Evolutionary conservation across 1,140 invertebrate species (phyloP), one percentile per base, ranked within the genome.

Genomic region (Temnothorax longispinosus): DNA sequence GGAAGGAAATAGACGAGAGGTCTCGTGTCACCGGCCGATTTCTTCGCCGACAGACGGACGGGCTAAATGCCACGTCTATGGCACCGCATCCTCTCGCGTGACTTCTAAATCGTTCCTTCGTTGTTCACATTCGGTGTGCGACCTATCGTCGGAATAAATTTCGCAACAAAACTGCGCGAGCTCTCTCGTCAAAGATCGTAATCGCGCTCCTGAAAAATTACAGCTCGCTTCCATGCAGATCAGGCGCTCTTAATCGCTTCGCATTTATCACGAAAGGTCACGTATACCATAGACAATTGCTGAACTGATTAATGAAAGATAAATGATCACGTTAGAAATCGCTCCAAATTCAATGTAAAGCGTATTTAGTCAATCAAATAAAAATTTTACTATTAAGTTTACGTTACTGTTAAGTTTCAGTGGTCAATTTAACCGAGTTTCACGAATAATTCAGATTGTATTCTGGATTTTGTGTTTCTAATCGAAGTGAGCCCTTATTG

Each of bases 41-140:
- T 41, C 54, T 35, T 82, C 52, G 67, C 67, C 54, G 54, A 74
- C 67, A n/a, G n/a, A 64, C 58, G 18, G 4, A 69, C 47, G 52
- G 52, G 54, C 13, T 8, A 38, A 18, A 32, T 56, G 78, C 78
- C 52, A 6, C 52, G 54, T 72, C 27, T 58, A 32, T 7, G 54
- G n/a, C 54, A 84, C 18, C n/a, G 27, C 13, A 21, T 41, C 10
- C 5, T 50, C 32, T 60, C 18, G 38, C 80, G 50, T 47, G 78
- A 60, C 52, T 35, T 62, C 27, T 80, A 58, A 71, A 71, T 41
- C 75, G 21, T 82, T 75, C 62, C 32, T 90, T 88, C 88, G 87
- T 90, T 89, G 89, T 89, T 80, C 72, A 38, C 75, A 58, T 87
- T 87, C 69, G 44, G 80, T 75, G 21, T 27, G 58, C 41, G 47